These are phyloP conservation scores for Caenorhabditis sp. DNA, from an alignment of 2,888 invertebrate species.

Conservation along the genomic window DNA sequence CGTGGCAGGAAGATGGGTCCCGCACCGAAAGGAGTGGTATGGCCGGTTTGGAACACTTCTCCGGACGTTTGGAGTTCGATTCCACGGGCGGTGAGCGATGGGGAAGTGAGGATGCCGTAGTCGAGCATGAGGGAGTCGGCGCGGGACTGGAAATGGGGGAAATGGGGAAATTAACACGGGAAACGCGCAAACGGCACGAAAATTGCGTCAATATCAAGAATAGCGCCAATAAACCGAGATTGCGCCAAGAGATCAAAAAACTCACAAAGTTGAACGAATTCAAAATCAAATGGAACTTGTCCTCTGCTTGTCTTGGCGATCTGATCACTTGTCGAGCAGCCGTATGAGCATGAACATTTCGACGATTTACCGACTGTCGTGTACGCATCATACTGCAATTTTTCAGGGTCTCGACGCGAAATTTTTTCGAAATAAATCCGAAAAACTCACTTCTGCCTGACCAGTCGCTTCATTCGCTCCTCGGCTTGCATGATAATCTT, in stretches of 20 bases:
- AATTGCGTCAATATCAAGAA: neutral
- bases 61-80: constrained; percentile 78
- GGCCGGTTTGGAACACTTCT: constrained; percentile 67
- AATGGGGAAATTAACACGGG: neutral
- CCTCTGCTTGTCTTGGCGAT: constrained; percentile 19
- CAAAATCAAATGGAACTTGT: constrained; percentile 65
- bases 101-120: constrained; percentile 74
- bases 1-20: constrained; percentile 61
- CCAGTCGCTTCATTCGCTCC: constrained; percentile 55
- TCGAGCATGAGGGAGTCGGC: constrained; percentile 79
- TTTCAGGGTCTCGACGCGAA: neutral
- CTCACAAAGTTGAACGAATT: constrained; percentile 70
- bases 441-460: constrained; percentile 49
- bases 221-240: neutral
- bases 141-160: constrained; percentile 68
- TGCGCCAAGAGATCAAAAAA: too few relatives aligned
- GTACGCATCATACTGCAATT: constrained; percentile 28
- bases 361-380: constrained; percentile 9
- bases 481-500: constrained; percentile 71
- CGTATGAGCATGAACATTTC: constrained; percentile 52
- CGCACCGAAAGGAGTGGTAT: constrained; percentile 72
- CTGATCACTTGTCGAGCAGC: constrained; percentile 27
- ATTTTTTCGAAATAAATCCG: neutral
- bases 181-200: neutral
- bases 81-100: constrained; percentile 68